Base-by-base conservation (phyloP, 2,113 vertebrate species). In the Campylomormyrus numenius region DNA sequence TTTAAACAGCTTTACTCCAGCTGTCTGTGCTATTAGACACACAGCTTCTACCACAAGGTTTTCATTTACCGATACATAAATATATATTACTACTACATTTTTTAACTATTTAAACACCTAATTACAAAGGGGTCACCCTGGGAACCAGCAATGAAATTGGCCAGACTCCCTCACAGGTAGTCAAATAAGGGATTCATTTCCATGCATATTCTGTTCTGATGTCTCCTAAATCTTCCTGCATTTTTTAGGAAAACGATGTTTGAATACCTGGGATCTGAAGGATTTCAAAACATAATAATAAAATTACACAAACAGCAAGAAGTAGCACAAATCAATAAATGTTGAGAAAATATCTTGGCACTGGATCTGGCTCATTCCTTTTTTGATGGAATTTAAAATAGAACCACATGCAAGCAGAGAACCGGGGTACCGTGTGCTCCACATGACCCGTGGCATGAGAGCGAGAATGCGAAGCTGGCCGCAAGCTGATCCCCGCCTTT, bases 301-400 rank as follows among this genome's bases (percentile, higher is more conserved):
- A 94, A 92, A 92, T 93, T 66, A 66, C 48, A 86, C 50, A 88
- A 92, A 90, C 46, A 13, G 90, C 89, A 89, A 88, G 90, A 87
- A 92, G 91, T 90, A 91, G 93, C 91, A 94, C 93, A 94, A 94
- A 92, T 70, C 58, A 74, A 88, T 70, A 70, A 62, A n/a, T 42
- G 58, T 93, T 92, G 58, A 93, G 90, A 91, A 91, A 42, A 94
- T 93, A 95, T 11, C 53, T 27, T 91, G 88, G 90, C 88, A 88
- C 93, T 94, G 94, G 92, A 93, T 91, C 93, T 50, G 93, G 92
- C 88, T 94, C 94, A 96, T 95, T 94, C 95, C 94, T 93, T 91
- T 91, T 89, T 46, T 94, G 94, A 96, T 95, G 95, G 94, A 90
- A 19, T 92, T 94, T 93, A 93, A 95, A 95, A 91, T 93, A 91